A percentile compares a stretch with the other conserved stretches of the same genome.
Conservation (phyloP, 2,113 vertebrate genomes). For the Sardina pilchardus region DNA sequence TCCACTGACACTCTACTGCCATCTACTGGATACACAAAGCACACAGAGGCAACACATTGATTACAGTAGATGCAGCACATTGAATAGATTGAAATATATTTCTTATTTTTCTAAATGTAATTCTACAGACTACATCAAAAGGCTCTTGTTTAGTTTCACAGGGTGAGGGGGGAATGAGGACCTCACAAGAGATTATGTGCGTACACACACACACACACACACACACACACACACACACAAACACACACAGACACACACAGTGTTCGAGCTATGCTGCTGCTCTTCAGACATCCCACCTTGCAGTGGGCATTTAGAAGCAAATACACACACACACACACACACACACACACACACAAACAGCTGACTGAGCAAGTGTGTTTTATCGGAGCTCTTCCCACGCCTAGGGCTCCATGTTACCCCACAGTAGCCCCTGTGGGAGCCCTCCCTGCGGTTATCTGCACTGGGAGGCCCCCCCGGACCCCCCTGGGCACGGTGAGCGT, state of each 20-base stretch:
- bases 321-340: not conserved
- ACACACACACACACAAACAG: not conserved
- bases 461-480: not conserved
- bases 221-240: not conserved
- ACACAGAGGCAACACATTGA: not conserved
- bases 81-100: not conserved
- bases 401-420: not conserved
- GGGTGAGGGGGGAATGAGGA: no score
- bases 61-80: no score
- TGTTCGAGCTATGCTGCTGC: not conserved
- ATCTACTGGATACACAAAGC: not conserved
- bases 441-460: not conserved
- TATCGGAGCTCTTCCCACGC: not conserved
- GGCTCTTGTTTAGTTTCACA: not conserved
- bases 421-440: not conserved
- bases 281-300: not conserved
- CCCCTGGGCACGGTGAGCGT: not conserved
- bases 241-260: not conserved
- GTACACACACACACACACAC: not conserved
- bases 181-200: no score
- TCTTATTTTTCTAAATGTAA: not conserved
- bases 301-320: not conserved
- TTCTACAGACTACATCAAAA: not conserved
- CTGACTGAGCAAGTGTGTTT: not conserved
- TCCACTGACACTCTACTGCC: not conserved